These are phyloP conservation scores for Drosophila asahinai DNA, from an alignment of 1,140 invertebrate genomes.

Conservation along the genomic window DNA sequence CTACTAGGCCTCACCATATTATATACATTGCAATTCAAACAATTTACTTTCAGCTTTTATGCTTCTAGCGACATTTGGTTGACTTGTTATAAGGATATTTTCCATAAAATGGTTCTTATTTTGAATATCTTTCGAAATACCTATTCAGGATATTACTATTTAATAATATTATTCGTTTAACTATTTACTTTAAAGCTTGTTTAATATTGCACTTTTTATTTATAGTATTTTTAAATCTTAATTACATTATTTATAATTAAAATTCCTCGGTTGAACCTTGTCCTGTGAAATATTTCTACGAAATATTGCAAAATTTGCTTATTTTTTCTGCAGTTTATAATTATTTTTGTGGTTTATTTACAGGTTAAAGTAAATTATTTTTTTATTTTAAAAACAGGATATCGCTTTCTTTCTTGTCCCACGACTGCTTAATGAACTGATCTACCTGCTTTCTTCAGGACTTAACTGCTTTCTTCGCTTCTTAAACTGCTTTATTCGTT, in stretches of 20 bases:
- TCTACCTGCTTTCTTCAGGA: not conserved
- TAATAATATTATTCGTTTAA: not conserved
- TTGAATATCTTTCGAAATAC: not conserved
- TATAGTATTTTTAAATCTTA: not conserved
- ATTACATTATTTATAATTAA: not conserved
- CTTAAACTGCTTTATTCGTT: not conserved
- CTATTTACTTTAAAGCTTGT: not conserved
- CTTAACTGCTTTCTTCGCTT: not conserved
- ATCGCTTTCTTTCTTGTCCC: not conserved
- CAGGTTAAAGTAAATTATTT: not conserved
- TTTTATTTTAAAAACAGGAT: too few relatives aligned
- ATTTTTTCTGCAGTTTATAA: rapidly evolving
- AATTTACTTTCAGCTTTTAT: not conserved
- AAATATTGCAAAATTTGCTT: not conserved
- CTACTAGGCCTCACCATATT: not conserved
- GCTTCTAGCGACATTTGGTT: not conserved
- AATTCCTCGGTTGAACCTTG: not conserved
- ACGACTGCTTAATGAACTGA: too few relatives aligned
- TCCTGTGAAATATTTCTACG: not conserved
- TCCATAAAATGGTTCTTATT: too few relatives aligned
- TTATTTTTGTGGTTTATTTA: not conserved
- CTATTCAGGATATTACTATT: not conserved
- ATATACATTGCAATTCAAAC: too few relatives aligned
- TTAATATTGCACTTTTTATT: slow-evolving; percentile 2
- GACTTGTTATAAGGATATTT: not conserved